Percentiles rank a stretch among this genome's conserved stretches.
phyloP scores from a whole-genome alignment of 2,113 vertebrate genomes.

The Brachypteracias leptosomus region DNA sequence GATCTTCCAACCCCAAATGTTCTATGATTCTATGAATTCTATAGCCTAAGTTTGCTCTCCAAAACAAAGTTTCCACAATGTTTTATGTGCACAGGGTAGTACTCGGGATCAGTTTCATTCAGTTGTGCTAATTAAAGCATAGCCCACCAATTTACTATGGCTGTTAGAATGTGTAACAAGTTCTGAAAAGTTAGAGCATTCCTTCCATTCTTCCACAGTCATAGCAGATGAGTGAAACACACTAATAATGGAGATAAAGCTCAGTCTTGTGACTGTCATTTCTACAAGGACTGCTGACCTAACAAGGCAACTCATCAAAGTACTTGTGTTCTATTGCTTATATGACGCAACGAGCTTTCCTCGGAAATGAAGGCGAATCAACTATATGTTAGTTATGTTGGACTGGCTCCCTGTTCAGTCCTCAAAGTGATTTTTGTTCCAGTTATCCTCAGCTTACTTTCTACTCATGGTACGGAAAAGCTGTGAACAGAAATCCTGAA shows the following conservation, averaged over 20 bases:
- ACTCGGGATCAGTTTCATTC: background rate
- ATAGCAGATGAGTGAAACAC: background rate
- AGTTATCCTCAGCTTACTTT: background rate
- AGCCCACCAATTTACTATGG: background rate
- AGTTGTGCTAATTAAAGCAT: background rate
- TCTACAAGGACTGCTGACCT: background rate
- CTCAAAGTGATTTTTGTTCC: background rate
- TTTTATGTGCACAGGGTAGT: background rate
- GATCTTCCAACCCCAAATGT: too few relatives aligned
- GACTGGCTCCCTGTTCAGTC: background rate
- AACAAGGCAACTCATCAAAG: background rate
- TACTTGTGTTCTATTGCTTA: background rate
- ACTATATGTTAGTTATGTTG: background rate
- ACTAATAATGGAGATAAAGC: background rate
- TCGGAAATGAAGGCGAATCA: background rate
- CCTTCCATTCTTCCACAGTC: background rate
- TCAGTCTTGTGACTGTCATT: background rate
- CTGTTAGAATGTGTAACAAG: background rate
- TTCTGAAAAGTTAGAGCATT: background rate
- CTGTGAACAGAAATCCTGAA: background rate
- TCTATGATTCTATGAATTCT: background rate
- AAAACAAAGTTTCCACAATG: background rate
- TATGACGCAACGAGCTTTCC: background rate
- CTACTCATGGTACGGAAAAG: background rate
- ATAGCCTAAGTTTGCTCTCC: background rate